phyloP scores from a whole-genome alignment of 2,113 vertebrate species.

The Plecotus auritus region DNA sequence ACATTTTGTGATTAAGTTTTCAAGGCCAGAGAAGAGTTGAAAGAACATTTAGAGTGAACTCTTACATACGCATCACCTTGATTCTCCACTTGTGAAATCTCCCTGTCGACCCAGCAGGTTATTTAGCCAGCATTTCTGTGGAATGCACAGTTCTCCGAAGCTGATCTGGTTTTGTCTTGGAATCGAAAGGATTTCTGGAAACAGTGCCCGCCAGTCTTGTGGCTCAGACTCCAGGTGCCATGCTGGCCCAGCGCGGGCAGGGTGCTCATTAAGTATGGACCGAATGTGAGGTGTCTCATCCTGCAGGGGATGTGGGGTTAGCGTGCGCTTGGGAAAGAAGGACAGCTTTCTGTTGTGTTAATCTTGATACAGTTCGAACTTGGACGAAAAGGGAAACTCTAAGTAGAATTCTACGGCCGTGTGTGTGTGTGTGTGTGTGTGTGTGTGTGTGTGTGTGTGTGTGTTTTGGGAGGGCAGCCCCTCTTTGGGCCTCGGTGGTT shows the following conservation, averaged over 20 bases:
- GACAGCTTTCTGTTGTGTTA: not conserved
- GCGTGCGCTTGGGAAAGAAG: not conserved
- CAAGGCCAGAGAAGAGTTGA: not conserved
- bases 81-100: accelerated
- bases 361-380: not conserved
- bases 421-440: not conserved
- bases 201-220: no score
- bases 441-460: not conserved
- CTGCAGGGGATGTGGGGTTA: not conserved
- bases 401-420: no score
- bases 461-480: not conserved
- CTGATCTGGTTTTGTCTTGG: not conserved
- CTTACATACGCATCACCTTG: accelerated
- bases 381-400: not conserved
- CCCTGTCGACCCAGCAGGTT: not conserved
- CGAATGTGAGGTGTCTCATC: accelerated
- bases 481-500: not conserved
- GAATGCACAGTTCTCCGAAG: no score
- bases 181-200: not conserved
- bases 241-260: accelerated
- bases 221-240: not conserved
- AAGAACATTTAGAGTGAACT: not conserved
- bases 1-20: not conserved
- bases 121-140: not conserved
- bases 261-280: accelerated